Percentiles rank a stretch among this genome's conserved stretches.
phyloP scores from a whole-genome alignment of 2,797 vertebrate genomes.

The Gastrophryne carolinensis region DNA sequence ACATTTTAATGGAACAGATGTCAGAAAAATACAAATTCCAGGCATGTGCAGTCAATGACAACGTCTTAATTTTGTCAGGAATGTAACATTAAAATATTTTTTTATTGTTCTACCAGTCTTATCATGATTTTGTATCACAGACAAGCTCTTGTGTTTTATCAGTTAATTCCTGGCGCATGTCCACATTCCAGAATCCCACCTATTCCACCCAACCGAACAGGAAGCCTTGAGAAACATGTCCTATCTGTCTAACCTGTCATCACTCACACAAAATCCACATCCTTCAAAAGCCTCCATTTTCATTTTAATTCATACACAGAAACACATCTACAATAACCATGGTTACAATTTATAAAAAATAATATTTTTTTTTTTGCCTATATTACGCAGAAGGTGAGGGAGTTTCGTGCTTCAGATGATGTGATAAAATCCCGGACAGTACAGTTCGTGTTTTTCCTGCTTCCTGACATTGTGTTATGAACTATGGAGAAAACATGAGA shows the following conservation, averaged over 20 bases:
- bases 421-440: neutral
- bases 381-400: neutral
- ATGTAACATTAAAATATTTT: no score
- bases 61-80: no score
- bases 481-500: neutral
- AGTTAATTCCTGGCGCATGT: neutral
- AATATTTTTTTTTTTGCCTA: no score
- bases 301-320: neutral
- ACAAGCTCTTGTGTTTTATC: neutral
- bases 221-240: neutral
- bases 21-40: no score
- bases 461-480: constrained; percentile 24
- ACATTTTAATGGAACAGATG: no score
- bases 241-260: neutral
- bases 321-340: neutral
- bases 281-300: neutral
- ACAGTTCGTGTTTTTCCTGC: neutral
- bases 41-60: no score
- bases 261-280: no score
- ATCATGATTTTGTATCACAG: no score
- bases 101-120: no score
- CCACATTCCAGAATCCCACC: neutral
- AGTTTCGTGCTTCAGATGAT: neutral
- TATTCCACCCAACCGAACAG: neutral
- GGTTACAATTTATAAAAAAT: no score